A percentile compares a stretch with the other conserved stretches of the same genome.
These are phyloP conservation scores for Polymixis lichenea DNA, from an alignment of 2,888 invertebrate species.

Conservation along the genomic window DNA sequence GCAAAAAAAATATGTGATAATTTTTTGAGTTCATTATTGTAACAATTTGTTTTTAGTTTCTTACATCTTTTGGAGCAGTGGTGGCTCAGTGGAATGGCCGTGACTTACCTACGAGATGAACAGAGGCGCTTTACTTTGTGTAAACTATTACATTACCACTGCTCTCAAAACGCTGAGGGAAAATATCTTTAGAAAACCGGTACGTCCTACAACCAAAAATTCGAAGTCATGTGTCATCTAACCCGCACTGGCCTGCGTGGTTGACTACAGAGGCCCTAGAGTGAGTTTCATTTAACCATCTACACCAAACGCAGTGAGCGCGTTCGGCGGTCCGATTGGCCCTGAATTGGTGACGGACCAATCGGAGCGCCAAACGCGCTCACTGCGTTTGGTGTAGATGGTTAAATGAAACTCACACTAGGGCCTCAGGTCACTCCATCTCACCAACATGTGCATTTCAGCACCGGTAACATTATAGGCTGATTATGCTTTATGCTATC, in stretches of 20 bases:
- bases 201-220: too few relatives aligned
- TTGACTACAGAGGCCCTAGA: too few relatives aligned
- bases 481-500: background rate
- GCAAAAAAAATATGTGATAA: slow-evolving; percentile 7
- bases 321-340: too few relatives aligned
- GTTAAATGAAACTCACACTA: too few relatives aligned
- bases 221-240: too few relatives aligned
- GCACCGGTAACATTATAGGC: background rate
- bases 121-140: background rate
- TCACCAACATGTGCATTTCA: background rate
- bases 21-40: background rate
- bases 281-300: too few relatives aligned
- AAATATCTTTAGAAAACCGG: background rate
- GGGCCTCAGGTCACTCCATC: background rate
- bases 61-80: background rate
- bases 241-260: too few relatives aligned
- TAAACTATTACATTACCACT: background rate
- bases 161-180: background rate
- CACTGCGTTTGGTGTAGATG: too few relatives aligned
- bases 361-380: too few relatives aligned
- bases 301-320: too few relatives aligned
- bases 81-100: background rate
- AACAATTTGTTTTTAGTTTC: background rate
- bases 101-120: background rate
- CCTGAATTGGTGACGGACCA: too few relatives aligned